Conservation (phyloP, 64 coral and sea anemone species). For the Dendronephthya gigantea region DNA sequence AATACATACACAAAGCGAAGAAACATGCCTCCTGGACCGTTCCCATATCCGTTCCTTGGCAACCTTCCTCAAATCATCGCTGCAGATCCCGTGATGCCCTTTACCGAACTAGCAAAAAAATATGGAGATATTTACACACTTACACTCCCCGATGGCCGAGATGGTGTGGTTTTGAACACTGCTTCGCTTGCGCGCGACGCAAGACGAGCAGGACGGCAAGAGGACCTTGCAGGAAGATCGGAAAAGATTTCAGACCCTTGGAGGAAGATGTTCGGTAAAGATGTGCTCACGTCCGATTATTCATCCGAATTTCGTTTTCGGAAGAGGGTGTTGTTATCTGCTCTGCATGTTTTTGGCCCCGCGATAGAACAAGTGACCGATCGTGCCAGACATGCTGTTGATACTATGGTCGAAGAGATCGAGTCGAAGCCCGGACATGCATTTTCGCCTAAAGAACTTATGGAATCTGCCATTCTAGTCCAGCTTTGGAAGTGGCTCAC, state of each 20-base stretch:
- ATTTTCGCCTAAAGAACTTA: not conserved
- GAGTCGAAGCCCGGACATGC: not conserved
- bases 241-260: not conserved
- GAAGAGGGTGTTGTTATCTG: not conserved
- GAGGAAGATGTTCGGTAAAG: not conserved
- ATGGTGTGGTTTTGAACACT: not conserved
- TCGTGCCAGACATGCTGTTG: not conserved
- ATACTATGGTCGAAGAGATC: not conserved
- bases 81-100: not conserved
- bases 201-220: not conserved
- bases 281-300: not conserved
- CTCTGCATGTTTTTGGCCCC: not conserved
- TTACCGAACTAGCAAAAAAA: not conserved
- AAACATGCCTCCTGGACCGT: conserved; percentile 2
- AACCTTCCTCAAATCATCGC: not conserved
- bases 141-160: not conserved
- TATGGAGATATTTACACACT: not conserved
- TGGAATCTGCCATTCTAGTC: not conserved
- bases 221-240: not conserved
- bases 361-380: not conserved
- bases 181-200: not conserved
- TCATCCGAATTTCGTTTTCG: not conserved
- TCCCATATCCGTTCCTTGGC: not conserved
- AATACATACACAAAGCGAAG: not conserved
- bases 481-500: not conserved